Base-by-base conservation (phyloP, 2,113 vertebrate species). In the Callaeas wilsoni region DNA sequence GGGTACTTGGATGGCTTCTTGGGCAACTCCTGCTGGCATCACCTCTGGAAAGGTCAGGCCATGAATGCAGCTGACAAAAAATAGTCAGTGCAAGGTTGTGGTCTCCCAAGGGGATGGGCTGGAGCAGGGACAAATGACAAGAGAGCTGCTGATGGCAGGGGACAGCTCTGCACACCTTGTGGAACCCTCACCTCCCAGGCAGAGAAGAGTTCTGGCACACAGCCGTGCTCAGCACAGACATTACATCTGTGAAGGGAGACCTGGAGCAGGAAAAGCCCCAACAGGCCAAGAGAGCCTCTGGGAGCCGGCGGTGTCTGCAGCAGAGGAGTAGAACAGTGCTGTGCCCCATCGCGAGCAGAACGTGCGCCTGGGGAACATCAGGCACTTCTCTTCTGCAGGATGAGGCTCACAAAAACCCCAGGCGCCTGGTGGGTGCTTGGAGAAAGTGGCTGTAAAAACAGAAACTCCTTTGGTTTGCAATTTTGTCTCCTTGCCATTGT, bases 301-400 rank as follows among this genome's bases (percentile, higher is more conserved):
- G 53, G 57, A 86, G 32, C 32, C 26, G 69, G 49, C 25, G 55
- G 30, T 1, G 1, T 7, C 18, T n/a, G 74, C 59, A 82, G 86
- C 46, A 55, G 67, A 82, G 71, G 32, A 42, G 39, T 22, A 30
- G 53, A 20, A 29, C 0, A 0, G 32, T 27, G 46, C 60, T 62
- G 75, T 62, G 60, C 46, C 50, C 78, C 1, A 1, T 2, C 1
- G 0, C 0, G 4, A 76, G 39, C 12, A 46, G 42, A 32, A 44
- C 0, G 0, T 71, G 39, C 20, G 21, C 57, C n/a, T 0, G 2
- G 33, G 32, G 53, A 59, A 21, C 0, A 0, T 23, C 71, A 42
- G 17, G 6, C 10, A 4, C 41, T 27, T 67, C 57, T 22, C 13
- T 1, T 42, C 70, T 75, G 80, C 17, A 26, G 67, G 39, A 39